A percentile compares a stretch with the other conserved stretches of the same genome.
Evolutionary conservation across 2,113 vertebrate species (phyloP).

Genomic region (Lichenostomus cassidix): DNA sequence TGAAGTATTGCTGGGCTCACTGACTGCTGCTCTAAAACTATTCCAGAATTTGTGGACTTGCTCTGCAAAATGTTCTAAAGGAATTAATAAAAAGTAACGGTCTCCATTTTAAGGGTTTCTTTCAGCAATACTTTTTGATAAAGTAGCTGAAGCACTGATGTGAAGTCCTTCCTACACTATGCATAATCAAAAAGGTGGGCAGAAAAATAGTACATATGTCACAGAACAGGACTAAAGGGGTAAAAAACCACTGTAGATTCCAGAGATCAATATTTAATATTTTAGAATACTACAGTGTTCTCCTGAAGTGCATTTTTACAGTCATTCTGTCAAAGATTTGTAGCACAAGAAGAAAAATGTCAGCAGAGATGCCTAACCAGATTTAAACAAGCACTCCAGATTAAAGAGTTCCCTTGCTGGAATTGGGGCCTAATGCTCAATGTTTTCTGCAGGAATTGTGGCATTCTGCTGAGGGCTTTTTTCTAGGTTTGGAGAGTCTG

Average conservation of each 20-base stretch:
- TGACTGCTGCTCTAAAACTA: not conserved
- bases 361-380: not conserved
- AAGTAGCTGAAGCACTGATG: not conserved
- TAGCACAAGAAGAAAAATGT: not conserved
- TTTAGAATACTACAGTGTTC: not conserved
- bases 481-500: not conserved
- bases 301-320: not conserved
- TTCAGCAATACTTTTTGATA: not conserved
- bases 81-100: not conserved
- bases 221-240: not conserved
- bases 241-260: not conserved
- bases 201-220: not conserved
- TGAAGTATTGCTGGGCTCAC: not conserved
- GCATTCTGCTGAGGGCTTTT: not conserved
- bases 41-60: not conserved
- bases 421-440: not conserved
- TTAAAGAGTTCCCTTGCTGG: not conserved
- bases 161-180: not conserved
- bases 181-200: not conserved
- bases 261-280: not conserved
- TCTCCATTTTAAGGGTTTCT: not conserved
- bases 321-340: not conserved
- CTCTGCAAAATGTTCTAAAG: not conserved
- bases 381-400: not conserved
- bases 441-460: not conserved